These are phyloP conservation scores for Hypotaenidia okinawae DNA, from an alignment of 2,797 vertebrate genomes.

Conservation along the genomic window DNA sequence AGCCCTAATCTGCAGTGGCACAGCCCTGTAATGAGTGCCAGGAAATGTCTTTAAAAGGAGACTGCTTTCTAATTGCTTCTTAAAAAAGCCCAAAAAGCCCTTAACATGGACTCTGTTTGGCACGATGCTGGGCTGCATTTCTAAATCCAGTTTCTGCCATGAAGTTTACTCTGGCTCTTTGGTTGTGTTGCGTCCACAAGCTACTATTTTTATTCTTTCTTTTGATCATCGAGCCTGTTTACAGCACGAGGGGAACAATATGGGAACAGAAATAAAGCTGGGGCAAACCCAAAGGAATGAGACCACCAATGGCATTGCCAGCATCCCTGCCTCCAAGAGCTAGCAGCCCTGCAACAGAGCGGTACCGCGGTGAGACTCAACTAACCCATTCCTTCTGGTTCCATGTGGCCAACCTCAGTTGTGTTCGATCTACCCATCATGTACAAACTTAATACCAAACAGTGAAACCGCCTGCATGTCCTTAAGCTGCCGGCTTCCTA, in stretches of 20 bases:
- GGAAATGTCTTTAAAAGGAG: constrained; percentile 18
- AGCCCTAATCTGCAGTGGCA: neutral
- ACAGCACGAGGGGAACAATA: constrained; percentile 23
- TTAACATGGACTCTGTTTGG: neutral
- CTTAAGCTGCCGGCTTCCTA: neutral
- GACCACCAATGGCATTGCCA: neutral
- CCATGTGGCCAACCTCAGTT: neutral
- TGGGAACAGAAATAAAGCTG: constrained; percentile 54
- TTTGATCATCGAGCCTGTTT: constrained; percentile 28
- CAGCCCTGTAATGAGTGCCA: neutral
- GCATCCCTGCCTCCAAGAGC: neutral
- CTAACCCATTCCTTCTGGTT: neutral
- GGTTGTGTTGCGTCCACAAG: neutral
- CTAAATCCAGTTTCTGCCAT: constrained; percentile 38
- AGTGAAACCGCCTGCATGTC: neutral
- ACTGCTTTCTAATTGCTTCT: constrained; percentile 16
- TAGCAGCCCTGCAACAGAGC: neutral
- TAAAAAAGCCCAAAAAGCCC: constrained; percentile 23
- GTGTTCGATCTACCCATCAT: neutral
- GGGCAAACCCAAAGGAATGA: constrained; percentile 38
- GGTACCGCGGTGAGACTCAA: neutral
- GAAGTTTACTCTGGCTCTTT: constrained; percentile 21
- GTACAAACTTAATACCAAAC: neutral
- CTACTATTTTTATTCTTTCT: constrained; percentile 35
- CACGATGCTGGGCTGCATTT: neutral